Evolutionary conservation across 2,888 invertebrate species (phyloP), one percentile per base, ranked within the genome.

Genomic region (Seladonia tumulorum): DNA sequence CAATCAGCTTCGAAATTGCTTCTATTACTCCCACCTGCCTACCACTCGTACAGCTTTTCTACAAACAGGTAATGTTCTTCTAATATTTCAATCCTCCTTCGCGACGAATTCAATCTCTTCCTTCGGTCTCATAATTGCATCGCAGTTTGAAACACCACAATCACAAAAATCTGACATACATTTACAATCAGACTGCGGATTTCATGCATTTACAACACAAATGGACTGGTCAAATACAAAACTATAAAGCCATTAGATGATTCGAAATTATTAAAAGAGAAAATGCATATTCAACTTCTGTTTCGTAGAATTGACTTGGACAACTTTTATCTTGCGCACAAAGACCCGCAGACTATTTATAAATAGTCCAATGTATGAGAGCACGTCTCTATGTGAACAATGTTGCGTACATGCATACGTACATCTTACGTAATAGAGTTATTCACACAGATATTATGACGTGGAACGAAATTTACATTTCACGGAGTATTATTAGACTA

Each of bases 1-100:
- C 72, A 39, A 83, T 84, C 74, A 53, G 49, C 35, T 49, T 72
- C 63, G 16, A 76, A 60, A 73, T 57, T 53, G 16, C 57, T n/a
- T 29, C 47, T 10, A 57, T 39, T n/a, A 12, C 53, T 82, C 78
- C 84, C 73, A 63, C n/a, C n/a, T 42, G 35, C 66, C n/a, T 22
- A 49, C 10, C 49, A 22, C 16, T 29, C 10, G 68, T 10, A 8
- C 12, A 39, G 22, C 39, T 22, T 70, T 42, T n/a, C n/a, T n/a
- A 14, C 68, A 70, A 70, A 22, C 68, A 70, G 68, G n/a, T 70
- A n/a, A 70, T n/a, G 22, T n/a, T 22, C n/a, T 42, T 39, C 42
- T n/a, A 66, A 66, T 35, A 66, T 66, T 66, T 66, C 22, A 66
- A 66, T 35, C 35, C 22, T 18, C 18, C 18, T 35, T 35, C 18